Percentiles rank a stretch among this genome's conserved stretches.
These are phyloP conservation scores for Chaetodon trifasciatus DNA, from an alignment of 2,797 vertebrate species.

Conservation along the genomic window DNA sequence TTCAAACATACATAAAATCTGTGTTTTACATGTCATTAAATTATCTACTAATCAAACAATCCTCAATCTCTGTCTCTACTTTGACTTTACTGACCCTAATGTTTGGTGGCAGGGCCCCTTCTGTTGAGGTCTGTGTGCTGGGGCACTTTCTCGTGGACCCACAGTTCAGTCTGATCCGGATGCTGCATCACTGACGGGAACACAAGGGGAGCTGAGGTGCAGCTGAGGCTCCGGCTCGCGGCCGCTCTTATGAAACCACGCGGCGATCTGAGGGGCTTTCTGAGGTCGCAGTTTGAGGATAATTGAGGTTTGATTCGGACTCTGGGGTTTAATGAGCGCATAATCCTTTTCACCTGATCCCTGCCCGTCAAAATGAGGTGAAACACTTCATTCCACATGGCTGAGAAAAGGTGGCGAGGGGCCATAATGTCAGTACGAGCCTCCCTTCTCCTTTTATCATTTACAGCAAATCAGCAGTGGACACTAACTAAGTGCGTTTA, in stretches of 20 bases:
- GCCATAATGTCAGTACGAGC: background rate
- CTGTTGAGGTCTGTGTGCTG: background rate
- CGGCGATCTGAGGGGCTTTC: conserved; percentile 13
- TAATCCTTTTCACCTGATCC: conserved; percentile 68
- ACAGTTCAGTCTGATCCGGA: conserved; percentile 14
- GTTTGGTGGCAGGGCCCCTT: conserved; percentile 30
- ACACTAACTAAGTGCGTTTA: no score
- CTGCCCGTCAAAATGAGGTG: conserved; percentile 15
- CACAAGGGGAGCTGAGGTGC: conserved; percentile 18
- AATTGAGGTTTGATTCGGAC: conserved; percentile 40
- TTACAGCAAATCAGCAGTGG: background rate
- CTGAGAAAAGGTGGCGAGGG: background rate
- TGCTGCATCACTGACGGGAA: background rate
- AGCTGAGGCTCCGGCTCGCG: conserved; percentile 33
- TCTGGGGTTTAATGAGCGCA: conserved; percentile 32
- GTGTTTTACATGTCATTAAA: background rate
- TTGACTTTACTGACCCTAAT: conserved; percentile 24
- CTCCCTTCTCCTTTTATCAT: background rate
- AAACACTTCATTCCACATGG: conserved; percentile 18
- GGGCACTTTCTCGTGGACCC: conserved; percentile 6
- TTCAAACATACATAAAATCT: background rate
- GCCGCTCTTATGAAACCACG: conserved; percentile 36
- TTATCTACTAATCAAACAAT: background rate
- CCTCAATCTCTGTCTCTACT: background rate
- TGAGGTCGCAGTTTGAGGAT: conserved; percentile 32